Conservation (phyloP, 2,113 vertebrate genomes). For the Dermatemys mawii region DNA sequence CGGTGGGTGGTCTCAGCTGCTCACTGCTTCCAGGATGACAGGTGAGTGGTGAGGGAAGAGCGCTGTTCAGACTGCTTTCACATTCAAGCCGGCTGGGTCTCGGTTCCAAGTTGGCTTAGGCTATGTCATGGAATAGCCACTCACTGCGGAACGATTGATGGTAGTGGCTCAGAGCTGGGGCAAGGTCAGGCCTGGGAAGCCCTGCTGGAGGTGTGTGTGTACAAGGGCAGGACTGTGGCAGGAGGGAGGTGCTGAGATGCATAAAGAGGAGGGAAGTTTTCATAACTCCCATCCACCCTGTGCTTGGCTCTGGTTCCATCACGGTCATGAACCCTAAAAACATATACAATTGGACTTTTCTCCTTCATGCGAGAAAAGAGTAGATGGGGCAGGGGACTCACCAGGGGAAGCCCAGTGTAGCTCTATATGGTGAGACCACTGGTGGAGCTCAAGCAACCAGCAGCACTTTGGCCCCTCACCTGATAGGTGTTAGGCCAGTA, state of each 20-base stretch:
- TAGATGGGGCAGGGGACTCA: not conserved
- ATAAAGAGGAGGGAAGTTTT: not conserved
- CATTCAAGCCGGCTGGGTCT: not conserved
- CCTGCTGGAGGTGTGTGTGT: not conserved
- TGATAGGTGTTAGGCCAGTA: not conserved
- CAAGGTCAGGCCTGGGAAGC: not conserved
- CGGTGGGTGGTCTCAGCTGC: constrained; percentile 94
- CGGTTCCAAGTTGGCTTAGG: not conserved
- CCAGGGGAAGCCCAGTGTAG: not conserved
- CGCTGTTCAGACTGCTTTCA: not conserved
- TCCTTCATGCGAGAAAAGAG: not conserved
- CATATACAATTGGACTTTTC: not conserved
- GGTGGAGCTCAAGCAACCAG: not conserved
- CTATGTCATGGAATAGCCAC: not conserved
- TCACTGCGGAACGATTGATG: not conserved
- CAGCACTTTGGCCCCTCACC: not conserved
- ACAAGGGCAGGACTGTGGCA: rapidly evolving
- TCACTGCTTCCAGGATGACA: constrained; percentile 93
- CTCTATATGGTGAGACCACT: not conserved
- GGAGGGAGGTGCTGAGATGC: not conserved
- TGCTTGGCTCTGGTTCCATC: not conserved
- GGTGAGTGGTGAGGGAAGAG: constrained; percentile 66
- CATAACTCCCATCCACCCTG: not conserved
- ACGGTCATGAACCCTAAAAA: not conserved
- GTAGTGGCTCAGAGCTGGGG: not conserved